phyloP scores from a whole-genome alignment of 2,113 vertebrate species.

The Petrocephalus zakoni region DNA sequence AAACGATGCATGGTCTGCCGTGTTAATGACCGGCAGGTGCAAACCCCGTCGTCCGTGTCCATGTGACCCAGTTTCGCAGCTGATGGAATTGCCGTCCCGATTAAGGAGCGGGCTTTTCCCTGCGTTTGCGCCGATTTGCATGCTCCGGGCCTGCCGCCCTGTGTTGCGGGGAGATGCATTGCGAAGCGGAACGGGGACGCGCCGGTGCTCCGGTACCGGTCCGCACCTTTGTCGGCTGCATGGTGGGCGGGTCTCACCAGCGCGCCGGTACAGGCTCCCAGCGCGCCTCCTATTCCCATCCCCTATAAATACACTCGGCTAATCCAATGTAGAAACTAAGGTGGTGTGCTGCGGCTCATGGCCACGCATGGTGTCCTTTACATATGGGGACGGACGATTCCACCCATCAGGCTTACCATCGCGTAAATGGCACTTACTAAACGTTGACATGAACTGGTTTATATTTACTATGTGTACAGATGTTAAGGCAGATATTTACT shows the following conservation, averaged over 20 bases:
- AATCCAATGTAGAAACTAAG: constrained; percentile 13
- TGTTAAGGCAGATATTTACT: neutral
- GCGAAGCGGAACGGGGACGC: neutral
- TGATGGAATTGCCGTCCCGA: neutral
- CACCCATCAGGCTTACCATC: neutral
- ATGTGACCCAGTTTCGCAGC: neutral
- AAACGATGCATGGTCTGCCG: neutral
- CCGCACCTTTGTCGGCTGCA: neutral
- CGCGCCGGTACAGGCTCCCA: neutral
- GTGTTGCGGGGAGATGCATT: neutral
- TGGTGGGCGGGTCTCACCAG: constrained; percentile 11
- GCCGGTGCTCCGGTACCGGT: neutral
- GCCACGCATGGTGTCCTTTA: neutral
- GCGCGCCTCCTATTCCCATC: neutral
- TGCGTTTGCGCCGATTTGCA: neutral
- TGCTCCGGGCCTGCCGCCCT: neutral
- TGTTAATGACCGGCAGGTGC: neutral
- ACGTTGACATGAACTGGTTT: neutral
- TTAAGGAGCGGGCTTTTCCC: neutral
- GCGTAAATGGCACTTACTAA: neutral
- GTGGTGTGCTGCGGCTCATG: neutral
- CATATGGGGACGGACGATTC: neutral
- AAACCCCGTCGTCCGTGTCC: neutral
- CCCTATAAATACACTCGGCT: constrained; percentile 14
- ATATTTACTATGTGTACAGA: neutral